phyloP scores from a whole-genome alignment of 2,113 vertebrate species.

The Brachyhypopomus gauderio region DNA sequence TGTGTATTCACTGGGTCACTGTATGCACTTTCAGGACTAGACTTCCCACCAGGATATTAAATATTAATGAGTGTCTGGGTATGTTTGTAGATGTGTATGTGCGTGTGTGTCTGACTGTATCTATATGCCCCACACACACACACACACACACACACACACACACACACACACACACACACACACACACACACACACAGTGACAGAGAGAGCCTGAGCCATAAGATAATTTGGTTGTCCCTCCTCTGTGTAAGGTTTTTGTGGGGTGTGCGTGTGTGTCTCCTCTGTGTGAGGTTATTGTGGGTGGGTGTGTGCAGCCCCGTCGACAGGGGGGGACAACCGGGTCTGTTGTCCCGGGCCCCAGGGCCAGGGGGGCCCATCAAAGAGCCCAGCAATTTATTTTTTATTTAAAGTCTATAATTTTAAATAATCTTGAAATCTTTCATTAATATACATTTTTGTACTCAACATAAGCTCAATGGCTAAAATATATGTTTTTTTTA shows the following conservation, averaged over 20 bases:
- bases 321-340: too few species aligned
- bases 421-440: too few species aligned
- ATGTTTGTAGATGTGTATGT: background rate
- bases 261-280: background rate
- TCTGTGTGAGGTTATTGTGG: background rate
- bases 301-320: too few species aligned
- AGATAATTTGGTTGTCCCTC: background rate
- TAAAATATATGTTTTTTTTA: too few species aligned
- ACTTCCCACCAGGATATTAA: background rate
- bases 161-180: background rate
- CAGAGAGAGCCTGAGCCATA: background rate
- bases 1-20: constrained; percentile 9
- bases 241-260: background rate
- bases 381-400: too few species aligned
- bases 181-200: background rate
- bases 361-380: too few species aligned
- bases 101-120: constrained; percentile 9
- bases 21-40: background rate
- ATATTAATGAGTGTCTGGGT: constrained; percentile 13
- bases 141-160: background rate
- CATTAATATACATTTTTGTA: too few species aligned
- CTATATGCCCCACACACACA: background rate
- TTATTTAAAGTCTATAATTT: too few species aligned
- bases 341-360: too few species aligned
- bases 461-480: too few species aligned